Evolutionary conservation across 2,888 invertebrate genomes (phyloP).

Genomic region (Synanthedon andrenaeformis): DNA sequence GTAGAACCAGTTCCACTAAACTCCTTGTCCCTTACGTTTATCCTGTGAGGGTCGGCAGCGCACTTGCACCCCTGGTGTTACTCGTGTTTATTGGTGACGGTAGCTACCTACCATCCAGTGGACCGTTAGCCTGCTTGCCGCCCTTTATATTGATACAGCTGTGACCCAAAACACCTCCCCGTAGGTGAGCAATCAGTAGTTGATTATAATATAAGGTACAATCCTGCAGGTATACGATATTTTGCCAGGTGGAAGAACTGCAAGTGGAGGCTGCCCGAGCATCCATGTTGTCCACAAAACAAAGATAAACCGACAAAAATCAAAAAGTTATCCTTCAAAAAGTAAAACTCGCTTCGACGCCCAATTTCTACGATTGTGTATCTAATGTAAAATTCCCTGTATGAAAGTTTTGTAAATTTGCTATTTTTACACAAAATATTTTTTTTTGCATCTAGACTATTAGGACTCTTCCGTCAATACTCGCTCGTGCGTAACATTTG

Average conservation of each 20-base stretch:
- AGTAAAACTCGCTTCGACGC: conserved; percentile 59
- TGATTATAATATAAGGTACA: conserved; percentile 69
- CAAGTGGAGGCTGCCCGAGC: conserved; percentile 81
- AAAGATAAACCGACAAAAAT: conserved; percentile 66
- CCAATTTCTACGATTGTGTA: conserved; percentile 41
- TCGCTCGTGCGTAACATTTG: conserved; percentile 53
- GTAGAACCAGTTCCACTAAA: neutral
- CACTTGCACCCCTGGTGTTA: no score
- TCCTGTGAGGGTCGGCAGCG: no score
- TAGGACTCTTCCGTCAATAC: conserved; percentile 50
- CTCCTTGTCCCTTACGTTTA: no score
- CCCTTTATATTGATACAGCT: conserved; percentile 7
- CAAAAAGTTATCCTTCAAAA: conserved; percentile 65
- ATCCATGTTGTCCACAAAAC: conserved; percentile 74
- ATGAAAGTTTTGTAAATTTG: conserved; percentile 57
- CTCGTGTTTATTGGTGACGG: no score
- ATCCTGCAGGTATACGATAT: conserved; percentile 82
- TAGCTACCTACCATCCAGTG: no score
- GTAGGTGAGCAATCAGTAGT: conserved; percentile 60
- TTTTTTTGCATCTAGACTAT: conserved; percentile 41
- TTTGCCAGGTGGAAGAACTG: conserved; percentile 87
- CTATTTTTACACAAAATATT: conserved; percentile 61
- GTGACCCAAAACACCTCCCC: conserved; percentile 32
- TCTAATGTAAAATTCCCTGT: conserved; percentile 55
- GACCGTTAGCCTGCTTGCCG: neutral